Base-by-base conservation (phyloP, 2,797 vertebrate species). In the Crax fasciolata region DNA sequence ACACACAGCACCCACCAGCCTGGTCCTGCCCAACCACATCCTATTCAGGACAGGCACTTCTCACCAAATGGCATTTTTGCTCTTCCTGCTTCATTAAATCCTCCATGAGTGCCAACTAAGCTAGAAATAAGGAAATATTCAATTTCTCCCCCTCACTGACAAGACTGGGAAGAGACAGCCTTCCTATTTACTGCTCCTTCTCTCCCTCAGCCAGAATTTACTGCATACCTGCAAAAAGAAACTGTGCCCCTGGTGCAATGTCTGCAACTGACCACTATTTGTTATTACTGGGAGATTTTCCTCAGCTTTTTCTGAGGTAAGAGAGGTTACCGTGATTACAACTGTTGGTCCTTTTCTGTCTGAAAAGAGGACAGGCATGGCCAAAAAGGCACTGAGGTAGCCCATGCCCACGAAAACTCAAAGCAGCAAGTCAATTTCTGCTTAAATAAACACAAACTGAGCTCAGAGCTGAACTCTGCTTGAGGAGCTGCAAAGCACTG, bases 341-440 rank as follows among this genome's bases (percentile, higher is more conserved):
- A 19, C 44, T 3, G 6, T 9, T 25, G 13, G 48, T n/a, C 14
- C 20, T 74, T 39, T 61, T 54, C 20, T 76, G 18, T 41, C 67
- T 70, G 68, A 66, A 41, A 39, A 52, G 18, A 46, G 25, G 13
- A 30, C 27, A 35, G 20, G 13, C 32, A 38, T 1, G 7, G 16
- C 7, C 32, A 32, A 30, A 25, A 30, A 6, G 15, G 7, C 49
- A 52, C 21, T 25, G 67, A 30, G 43, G 57, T 2, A 41, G 35
- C 4, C 48, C 52, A 5, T 1, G 11, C 24, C 72, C 30, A 28
- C 0, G 0, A 61, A 87, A 77, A 44, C 14, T 30, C 30, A 19
- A 51, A 62, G 35, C 28, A 66, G 2, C 43, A 54, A 27, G 16
- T 23, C 11, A 63, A 68, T 51, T 35, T 57, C 55, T 58, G n/a